Evolutionary conservation across 2,888 invertebrate species (phyloP), one percentile per base, ranked within the genome.

Genomic region (Synergus gifuensis): DNA sequence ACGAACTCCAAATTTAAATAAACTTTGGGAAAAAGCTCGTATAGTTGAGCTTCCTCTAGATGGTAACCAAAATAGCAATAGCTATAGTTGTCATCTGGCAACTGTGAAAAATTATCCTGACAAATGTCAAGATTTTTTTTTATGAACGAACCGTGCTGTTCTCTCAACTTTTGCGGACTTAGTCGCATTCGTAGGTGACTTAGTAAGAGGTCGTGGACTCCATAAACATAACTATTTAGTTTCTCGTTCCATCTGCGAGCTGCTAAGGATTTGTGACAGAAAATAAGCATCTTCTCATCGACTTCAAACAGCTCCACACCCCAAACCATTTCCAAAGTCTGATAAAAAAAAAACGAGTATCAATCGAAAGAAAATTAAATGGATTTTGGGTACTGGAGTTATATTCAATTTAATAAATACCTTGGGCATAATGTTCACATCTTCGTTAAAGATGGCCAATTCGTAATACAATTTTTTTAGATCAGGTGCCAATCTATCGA

Each of bases 41-140:
- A 94, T 84, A 92, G 86, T 42, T 93, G 90, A 1, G 95, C 95
- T 84, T 94, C 91, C 79, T 94, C 93, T 79, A 96, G 93, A 90
- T 96, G 96, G 87, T 96, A 94, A 0, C 96, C 96, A 76, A 96
- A 93, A 87, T 95, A 96, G 58, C 94, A 95, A 12, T 94, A 95
- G 85, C 96, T 95, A 87, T 96, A 96, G 69, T 95, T 95, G 88
- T 96, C 96, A 82, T 95, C 93, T 0, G 95, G 94, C 28, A 96
- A 93, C 79, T 94, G 93, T 1, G 94, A 93, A 40, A 94, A 93
- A 85, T 94, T 93, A 9, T 92, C 90, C 0, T 92, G 88, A 66
- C 94, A 94, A 18, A 91, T 91, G 81, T 93, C 93, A 16, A 93
- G 88, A 87, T 96, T 96, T 77, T 94, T 94, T 18, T 93, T 92